These are phyloP conservation scores for Epinotia bilunana DNA, from an alignment of 2,888 invertebrate genomes.

Conservation along the genomic window DNA sequence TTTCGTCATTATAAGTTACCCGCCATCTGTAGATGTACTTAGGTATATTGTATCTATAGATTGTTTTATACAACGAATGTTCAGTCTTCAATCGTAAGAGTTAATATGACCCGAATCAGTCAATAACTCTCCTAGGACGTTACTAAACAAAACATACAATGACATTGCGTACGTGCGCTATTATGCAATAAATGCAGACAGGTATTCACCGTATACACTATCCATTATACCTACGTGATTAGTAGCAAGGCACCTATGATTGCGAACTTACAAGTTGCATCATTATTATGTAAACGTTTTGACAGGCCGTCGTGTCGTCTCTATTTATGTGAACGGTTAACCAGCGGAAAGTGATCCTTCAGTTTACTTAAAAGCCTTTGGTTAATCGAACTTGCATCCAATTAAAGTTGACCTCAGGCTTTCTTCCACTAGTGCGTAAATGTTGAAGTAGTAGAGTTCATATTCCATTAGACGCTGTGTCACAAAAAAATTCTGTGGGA, in stretches of 20 bases:
- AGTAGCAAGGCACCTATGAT: constrained; percentile 41
- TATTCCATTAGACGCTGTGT: constrained; percentile 12
- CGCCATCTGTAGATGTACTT: neutral
- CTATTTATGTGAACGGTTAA: constrained; percentile 60
- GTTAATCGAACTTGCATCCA: constrained; percentile 48
- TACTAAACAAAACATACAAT: constrained; percentile 43
- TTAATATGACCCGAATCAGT: constrained; percentile 33
- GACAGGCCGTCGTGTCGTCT: constrained; percentile 65
- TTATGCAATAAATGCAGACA: constrained; percentile 42
- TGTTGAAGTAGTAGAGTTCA: neutral
- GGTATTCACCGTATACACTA: constrained; percentile 37
- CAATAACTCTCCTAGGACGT: constrained; percentile 41
- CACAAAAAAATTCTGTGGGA: constrained; percentile 55
- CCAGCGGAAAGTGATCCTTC: constrained; percentile 54
- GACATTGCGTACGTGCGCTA: constrained; percentile 40
- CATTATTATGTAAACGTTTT: constrained; percentile 69
- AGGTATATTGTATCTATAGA: neutral
- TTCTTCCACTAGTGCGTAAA: neutral
- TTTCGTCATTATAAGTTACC: neutral
- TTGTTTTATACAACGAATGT: constrained; percentile 28
- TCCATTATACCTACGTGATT: constrained; percentile 37
- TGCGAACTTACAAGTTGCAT: constrained; percentile 55
- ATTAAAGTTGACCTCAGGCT: constrained; percentile 7
- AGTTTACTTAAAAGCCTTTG: constrained; percentile 25
- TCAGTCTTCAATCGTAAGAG: constrained; percentile 30